A percentile compares a stretch with the other conserved stretches of the same genome.
Evolutionary conservation across 2,797 vertebrate genomes (phyloP).

Genomic region (Sebastes paucispinis): DNA sequence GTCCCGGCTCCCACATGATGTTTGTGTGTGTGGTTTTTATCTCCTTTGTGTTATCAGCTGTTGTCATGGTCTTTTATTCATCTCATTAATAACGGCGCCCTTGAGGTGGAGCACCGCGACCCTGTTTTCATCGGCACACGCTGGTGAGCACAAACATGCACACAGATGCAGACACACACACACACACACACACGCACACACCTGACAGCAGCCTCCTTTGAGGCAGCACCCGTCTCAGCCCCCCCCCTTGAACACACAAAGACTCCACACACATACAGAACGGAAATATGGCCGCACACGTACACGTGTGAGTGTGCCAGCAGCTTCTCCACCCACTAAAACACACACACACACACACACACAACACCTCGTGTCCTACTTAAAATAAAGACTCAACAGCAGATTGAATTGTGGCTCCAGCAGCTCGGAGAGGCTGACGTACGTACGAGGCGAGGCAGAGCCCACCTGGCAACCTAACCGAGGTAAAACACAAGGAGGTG

Average conservation of each 20-base stretch:
- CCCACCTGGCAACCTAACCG: slow-evolving; percentile 21
- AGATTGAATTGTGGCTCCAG: slow-evolving; percentile 9
- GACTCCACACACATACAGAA: slow-evolving; percentile 12
- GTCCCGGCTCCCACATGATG: slow-evolving; percentile 40
- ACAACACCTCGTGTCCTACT: slow-evolving; percentile 33
- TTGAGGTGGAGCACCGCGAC: slow-evolving; percentile 73
- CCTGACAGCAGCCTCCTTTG: slow-evolving; percentile 68
- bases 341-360: not conserved
- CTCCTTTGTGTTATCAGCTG: slow-evolving; percentile 71
- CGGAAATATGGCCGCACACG: slow-evolving; percentile 20
- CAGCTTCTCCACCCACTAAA: slow-evolving; percentile 35
- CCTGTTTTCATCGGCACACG: slow-evolving; percentile 61
- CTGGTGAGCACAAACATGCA: slow-evolving; percentile 40
- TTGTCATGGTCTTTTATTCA: slow-evolving; percentile 77
- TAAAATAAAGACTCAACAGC: slow-evolving; percentile 36
- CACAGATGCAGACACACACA: slow-evolving; percentile 3
- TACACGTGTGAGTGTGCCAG: slow-evolving; percentile 9
- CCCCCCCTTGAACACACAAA: slow-evolving; percentile 46
- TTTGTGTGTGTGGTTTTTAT: slow-evolving; percentile 43
- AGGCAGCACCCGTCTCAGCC: slow-evolving; percentile 58
- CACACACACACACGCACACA: slow-evolving; percentile 17
- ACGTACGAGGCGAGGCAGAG: not conserved
- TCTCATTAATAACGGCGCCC: slow-evolving; percentile 80
- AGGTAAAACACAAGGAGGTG: not conserved
- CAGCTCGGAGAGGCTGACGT: not conserved